These are phyloP conservation scores for Drosophila ironensis DNA, from an alignment of 1,140 invertebrate species.

Conservation along the genomic window DNA sequence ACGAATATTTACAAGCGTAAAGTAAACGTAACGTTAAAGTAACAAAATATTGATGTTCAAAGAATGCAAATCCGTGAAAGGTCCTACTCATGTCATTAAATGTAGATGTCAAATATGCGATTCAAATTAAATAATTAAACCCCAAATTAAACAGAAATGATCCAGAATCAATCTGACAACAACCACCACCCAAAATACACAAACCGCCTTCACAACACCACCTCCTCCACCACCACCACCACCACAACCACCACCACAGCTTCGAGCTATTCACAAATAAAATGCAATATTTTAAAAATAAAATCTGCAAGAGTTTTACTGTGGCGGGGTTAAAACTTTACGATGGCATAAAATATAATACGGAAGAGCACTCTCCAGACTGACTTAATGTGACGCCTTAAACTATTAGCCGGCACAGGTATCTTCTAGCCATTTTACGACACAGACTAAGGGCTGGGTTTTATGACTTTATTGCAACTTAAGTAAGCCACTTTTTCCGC, in stretches of 20 bases:
- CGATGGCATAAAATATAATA: not conserved
- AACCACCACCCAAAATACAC: slow-evolving; percentile 32
- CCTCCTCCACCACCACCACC: slow-evolving; percentile 10
- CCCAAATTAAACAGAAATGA: slow-evolving; percentile 37
- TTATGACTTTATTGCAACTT: slow-evolving; percentile 1
- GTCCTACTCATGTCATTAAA: slow-evolving; percentile 70
- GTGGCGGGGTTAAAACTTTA: not conserved
- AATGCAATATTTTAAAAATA: slow-evolving; percentile 79
- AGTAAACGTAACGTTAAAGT: slow-evolving; percentile 43
- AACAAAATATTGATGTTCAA: slow-evolving; percentile 71
- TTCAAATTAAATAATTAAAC: slow-evolving; percentile 62
- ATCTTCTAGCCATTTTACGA: slow-evolving; percentile 1
- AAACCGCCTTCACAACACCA: slow-evolving; percentile 21
- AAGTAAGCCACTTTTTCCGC: too few species aligned
- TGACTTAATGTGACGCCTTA: not conserved
- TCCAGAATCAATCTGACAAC: slow-evolving; percentile 43
- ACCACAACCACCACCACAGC: slow-evolving; percentile 44
- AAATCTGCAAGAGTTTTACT: slow-evolving; percentile 11
- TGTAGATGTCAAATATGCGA: slow-evolving; percentile 64
- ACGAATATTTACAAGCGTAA: slow-evolving; percentile 65
- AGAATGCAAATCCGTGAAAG: slow-evolving; percentile 59
- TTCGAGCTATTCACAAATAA: slow-evolving; percentile 75
- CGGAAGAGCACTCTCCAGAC: slow-evolving; percentile 7
- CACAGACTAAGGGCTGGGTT: slow-evolving; percentile 1
- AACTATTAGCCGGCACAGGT: not conserved